phyloP scores from a whole-genome alignment of 2,888 invertebrate genomes.

The Danaus chrysippus region DNA sequence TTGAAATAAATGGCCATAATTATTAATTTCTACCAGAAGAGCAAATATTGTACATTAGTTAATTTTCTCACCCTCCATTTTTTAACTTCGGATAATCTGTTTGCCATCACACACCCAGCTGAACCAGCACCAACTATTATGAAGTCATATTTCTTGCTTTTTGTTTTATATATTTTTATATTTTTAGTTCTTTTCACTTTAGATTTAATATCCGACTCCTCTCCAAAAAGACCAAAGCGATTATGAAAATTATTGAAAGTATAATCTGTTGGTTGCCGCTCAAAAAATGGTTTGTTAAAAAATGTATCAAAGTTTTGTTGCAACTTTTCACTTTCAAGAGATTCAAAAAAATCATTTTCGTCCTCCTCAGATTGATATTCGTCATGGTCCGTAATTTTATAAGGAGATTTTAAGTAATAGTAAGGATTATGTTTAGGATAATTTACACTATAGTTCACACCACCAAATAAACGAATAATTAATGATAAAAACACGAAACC shows the following conservation, averaged over 20 bases:
- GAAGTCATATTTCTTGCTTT: constrained; percentile 75
- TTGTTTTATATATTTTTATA: constrained; percentile 45
- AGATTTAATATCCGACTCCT: constrained; percentile 28
- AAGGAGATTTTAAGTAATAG: neutral
- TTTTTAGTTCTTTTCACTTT: constrained; percentile 32
- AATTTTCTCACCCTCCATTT: constrained; percentile 38
- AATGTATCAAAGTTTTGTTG: neutral
- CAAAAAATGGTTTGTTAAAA: neutral
- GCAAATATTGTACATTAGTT: neutral
- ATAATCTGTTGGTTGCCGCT: neutral
- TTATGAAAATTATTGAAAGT: neutral
- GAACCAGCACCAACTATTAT: constrained; percentile 83
- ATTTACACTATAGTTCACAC: constrained; percentile 58
- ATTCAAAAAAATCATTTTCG: neutral
- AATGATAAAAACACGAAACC: constrained; percentile 80
- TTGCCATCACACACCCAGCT: constrained; percentile 84
- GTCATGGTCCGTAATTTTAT: too few relatives aligned
- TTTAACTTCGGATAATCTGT: constrained; percentile 80
- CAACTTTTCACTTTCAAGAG: neutral
- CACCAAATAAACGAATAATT: constrained; percentile 77
- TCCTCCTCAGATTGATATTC: neutral
- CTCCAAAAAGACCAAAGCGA: neutral
- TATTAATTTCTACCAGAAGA: too few relatives aligned
- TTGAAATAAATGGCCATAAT: too few relatives aligned
- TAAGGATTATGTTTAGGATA: constrained; percentile 39